Conservation (phyloP, 2,797 vertebrate species). For the Poeciliopsis paucimaculata region DNA sequence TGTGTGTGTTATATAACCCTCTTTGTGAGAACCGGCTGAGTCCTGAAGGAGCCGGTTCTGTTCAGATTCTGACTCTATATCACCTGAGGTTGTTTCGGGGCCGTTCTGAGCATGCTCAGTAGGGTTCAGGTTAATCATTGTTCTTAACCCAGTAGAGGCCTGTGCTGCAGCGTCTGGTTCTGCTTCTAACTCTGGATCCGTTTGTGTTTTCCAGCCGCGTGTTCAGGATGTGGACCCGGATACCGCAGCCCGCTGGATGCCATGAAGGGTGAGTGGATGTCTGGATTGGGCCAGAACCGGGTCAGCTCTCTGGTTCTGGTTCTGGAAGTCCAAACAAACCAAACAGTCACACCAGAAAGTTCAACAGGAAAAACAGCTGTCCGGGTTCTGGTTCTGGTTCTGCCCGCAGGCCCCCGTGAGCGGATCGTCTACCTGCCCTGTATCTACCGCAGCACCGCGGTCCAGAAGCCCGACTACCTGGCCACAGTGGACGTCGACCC, state of each 20-base stretch:
- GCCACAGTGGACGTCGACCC: slow-evolving; percentile 92
- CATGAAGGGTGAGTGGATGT: slow-evolving; percentile 87
- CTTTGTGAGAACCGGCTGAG: neutral
- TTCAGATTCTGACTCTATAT: neutral
- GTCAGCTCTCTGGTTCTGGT: too few relatives aligned
- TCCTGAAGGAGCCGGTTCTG: neutral
- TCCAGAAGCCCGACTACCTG: slow-evolving; percentile 89
- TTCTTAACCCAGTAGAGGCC: too few relatives aligned
- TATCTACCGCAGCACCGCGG: slow-evolving; percentile 87
- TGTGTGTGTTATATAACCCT: neutral
- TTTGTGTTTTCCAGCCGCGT: slow-evolving; percentile 75
- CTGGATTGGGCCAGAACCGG: too few relatives aligned
- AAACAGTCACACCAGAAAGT: too few relatives aligned
- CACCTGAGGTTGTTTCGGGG: neutral
- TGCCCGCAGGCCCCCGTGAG: slow-evolving; percentile 84
- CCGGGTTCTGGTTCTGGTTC: neutral
- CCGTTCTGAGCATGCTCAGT: neutral
- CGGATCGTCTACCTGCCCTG: slow-evolving; percentile 92
- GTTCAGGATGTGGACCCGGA: slow-evolving; percentile 88
- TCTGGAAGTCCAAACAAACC: too few relatives aligned
- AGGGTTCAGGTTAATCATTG: neutral
- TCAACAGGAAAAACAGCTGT: too few relatives aligned
- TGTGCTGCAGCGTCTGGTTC: too few relatives aligned
- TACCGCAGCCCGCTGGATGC: slow-evolving; percentile 88
- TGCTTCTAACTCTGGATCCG: neutral